Conservation (phyloP, 2,888 invertebrate species). For the Tachina grossa region DNA sequence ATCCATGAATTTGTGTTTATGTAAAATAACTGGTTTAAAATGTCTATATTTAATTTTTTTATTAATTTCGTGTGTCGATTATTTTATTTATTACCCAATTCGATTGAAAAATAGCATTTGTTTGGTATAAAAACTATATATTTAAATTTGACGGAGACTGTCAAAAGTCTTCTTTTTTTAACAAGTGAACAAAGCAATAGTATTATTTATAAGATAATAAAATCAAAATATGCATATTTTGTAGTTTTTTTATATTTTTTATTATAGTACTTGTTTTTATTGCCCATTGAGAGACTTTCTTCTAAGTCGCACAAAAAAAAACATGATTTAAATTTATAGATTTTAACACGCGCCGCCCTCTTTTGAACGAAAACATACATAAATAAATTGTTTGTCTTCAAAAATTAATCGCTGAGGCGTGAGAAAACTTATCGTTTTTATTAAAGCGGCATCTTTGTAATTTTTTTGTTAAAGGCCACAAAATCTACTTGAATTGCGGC, state of each 20-base stretch:
- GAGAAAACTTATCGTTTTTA: conserved; percentile 4
- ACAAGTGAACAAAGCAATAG: neutral
- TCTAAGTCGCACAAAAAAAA: neutral
- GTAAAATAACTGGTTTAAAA: conserved; percentile 46
- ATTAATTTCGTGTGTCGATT: neutral
- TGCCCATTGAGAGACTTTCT: neutral
- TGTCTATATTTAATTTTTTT: neutral
- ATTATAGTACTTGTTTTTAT: neutral
- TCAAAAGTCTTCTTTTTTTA: neutral
- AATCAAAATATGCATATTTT: neutral
- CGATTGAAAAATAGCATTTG: conserved; percentile 33
- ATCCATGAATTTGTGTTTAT: conserved; percentile 26
- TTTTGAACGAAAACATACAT: neutral
- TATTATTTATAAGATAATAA: neutral
- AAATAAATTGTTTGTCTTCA: conserved; percentile 1
- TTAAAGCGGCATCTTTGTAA: neutral
- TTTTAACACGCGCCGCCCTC: neutral
- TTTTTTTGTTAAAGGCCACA: conserved; percentile 10
- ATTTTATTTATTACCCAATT: conserved; percentile 11
- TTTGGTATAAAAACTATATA: conserved; percentile 6
- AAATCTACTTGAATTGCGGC: neutral
- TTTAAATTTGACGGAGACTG: neutral
- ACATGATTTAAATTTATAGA: neutral
- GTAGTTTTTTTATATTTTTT: neutral
- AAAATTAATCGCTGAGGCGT: neutral